Percentiles rank a stretch among this genome's conserved stretches.
Evolutionary conservation across 2,113 vertebrate genomes (phyloP).

Genomic region (Trachemys scripta): DNA sequence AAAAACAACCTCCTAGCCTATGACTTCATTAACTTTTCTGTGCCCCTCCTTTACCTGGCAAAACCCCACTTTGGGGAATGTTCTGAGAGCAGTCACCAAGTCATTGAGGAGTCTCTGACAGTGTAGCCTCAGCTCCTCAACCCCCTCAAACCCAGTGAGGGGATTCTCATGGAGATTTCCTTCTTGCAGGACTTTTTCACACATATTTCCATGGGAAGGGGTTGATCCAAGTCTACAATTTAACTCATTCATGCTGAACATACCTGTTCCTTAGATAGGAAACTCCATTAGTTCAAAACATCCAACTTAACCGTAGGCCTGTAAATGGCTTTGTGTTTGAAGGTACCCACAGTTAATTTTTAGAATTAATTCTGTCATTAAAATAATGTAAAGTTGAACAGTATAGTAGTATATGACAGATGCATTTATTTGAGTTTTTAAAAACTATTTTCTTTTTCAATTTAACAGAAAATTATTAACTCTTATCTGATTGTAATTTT

Average conservation of each 20-base stretch:
- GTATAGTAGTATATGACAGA: not conserved
- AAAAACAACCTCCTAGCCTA: not conserved
- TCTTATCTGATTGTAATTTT: constrained; percentile 48
- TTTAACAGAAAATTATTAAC: constrained; percentile 31
- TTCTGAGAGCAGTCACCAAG: not conserved
- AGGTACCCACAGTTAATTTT: not conserved
- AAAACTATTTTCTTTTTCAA: not conserved
- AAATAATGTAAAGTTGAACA: not conserved
- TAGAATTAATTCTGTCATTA: not conserved
- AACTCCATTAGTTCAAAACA: not conserved
- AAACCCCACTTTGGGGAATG: not conserved
- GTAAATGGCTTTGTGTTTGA: not conserved
- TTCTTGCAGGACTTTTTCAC: not conserved
- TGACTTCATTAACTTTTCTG: not conserved
- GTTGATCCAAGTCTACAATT: not conserved
- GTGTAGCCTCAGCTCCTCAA: not conserved
- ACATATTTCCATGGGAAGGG: not conserved
- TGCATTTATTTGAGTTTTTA: not conserved
- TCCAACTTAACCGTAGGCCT: not conserved
- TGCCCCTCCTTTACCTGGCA: not conserved
- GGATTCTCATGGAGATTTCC: not conserved
- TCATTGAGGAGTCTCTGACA: not conserved
- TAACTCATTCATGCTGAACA: not conserved
- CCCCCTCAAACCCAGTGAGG: not conserved
- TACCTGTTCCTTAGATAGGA: not conserved